Conservation (phyloP, 2,113 vertebrate species). For the Corythaixoides concolor region DNA sequence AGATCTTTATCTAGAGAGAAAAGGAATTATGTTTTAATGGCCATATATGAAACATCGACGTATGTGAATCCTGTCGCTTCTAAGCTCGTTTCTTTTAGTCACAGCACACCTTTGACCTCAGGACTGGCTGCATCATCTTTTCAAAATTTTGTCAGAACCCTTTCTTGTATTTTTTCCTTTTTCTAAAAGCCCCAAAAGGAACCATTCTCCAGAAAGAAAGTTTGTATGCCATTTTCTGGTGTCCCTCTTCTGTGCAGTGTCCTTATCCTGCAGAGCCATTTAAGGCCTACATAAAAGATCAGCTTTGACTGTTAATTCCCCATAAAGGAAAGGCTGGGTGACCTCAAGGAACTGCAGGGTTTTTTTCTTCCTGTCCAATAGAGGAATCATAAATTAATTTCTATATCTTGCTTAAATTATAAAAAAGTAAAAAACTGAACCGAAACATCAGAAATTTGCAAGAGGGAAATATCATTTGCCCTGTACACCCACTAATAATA, state of each 20-base stretch:
- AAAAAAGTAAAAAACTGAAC: not conserved
- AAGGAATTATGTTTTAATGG: not conserved
- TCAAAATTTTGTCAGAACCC: not conserved
- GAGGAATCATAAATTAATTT: not conserved
- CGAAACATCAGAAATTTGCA: not conserved
- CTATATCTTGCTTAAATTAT: not conserved
- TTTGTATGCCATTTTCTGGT: not conserved
- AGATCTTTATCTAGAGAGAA: not conserved
- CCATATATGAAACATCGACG: not conserved
- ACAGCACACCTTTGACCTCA: not conserved
- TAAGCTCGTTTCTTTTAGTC: not conserved
- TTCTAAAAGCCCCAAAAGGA: not conserved
- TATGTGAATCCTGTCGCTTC: not conserved
- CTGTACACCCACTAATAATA: not conserved
- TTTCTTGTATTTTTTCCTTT: not conserved
- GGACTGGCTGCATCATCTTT: not conserved
- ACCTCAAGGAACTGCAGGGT: not conserved
- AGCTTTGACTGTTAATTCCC: not conserved
- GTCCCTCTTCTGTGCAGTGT: not conserved
- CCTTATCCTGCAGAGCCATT: accelerated
- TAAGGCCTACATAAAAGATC: not conserved
- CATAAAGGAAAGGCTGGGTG: not conserved
- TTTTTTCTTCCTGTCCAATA: not conserved
- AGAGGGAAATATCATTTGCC: not conserved
- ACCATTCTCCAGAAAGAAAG: not conserved